These are phyloP conservation scores for Operophtera brumata DNA, from an alignment of 2,888 invertebrate species.

Conservation along the genomic window DNA sequence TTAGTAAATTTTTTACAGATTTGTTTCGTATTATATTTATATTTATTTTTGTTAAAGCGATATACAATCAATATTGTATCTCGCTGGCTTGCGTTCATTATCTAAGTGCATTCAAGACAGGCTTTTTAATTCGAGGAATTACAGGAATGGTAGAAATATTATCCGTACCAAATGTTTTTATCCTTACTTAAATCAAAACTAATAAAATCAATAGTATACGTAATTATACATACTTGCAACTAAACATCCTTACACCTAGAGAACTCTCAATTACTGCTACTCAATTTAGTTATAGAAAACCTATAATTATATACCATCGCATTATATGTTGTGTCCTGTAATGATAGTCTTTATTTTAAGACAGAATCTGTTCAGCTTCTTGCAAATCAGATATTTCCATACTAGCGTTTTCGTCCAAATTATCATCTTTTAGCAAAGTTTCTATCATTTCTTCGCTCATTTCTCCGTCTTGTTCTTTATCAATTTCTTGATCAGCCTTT, in stretches of 20 bases:
- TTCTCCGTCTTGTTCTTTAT: constrained; percentile 53
- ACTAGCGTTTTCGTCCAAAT: constrained; percentile 32
- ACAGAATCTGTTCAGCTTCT: constrained; percentile 24
- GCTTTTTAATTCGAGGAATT: too few relatives aligned
- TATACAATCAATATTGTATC: too few relatives aligned
- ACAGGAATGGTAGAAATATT: background rate
- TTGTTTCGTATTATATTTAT: too few relatives aligned
- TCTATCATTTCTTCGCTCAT: constrained; percentile 66
- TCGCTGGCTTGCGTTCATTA: too few relatives aligned
- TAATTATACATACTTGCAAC: background rate
- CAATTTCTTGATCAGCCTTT: constrained; percentile 14
- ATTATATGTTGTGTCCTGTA: background rate
- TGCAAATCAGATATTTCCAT: constrained; percentile 29
- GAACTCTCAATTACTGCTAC: background rate
- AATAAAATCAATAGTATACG: constrained; percentile 1
- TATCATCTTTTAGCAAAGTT: constrained; percentile 57
- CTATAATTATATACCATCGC: background rate
- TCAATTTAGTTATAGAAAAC: constrained; percentile 8
- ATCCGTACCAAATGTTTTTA: background rate
- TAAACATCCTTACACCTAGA: constrained; percentile 2
- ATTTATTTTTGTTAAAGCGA: too few relatives aligned
- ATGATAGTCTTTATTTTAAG: constrained; percentile 7
- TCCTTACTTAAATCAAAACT: background rate
- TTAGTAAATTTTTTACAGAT: too few relatives aligned
- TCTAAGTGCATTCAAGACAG: too few relatives aligned